Conservation (phyloP, 1,140 invertebrate genomes). For the Sycophila sp. region DNA sequence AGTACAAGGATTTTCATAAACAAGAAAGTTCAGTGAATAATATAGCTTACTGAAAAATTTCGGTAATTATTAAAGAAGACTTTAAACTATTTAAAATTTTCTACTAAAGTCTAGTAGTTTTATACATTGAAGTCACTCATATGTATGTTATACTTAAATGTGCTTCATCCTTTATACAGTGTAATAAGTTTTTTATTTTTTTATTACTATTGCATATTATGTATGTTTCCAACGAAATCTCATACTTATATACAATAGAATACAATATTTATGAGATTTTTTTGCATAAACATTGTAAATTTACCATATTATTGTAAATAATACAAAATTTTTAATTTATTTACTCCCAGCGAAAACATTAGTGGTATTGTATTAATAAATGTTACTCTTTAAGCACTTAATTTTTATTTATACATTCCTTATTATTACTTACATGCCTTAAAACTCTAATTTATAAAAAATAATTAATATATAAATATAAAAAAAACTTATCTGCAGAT, state of each 20-base stretch:
- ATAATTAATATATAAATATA: not conserved
- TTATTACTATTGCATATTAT: conserved; percentile 10
- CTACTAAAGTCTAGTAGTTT: conserved; percentile 15
- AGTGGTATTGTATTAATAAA: conserved; percentile 23
- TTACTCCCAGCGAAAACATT: conserved; percentile 5
- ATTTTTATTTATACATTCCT: conserved; percentile 3
- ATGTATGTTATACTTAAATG: not conserved
- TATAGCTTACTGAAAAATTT: too few relatives aligned
- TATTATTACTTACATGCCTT: not conserved
- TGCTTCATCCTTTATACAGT: conserved; percentile 3
- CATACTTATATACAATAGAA: too few relatives aligned
- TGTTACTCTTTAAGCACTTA: conserved; percentile 21
- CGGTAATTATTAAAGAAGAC: not conserved
- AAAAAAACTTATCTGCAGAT: not conserved
- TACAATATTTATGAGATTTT: too few relatives aligned
- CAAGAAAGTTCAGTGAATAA: not conserved
- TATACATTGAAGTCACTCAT: not conserved
- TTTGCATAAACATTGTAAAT: not conserved
- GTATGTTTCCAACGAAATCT: too few relatives aligned
- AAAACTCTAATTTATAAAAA: conserved; percentile 8
- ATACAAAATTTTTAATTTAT: conserved; percentile 22
- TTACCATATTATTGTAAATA: conserved; percentile 22
- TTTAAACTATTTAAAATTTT: conserved; percentile 12
- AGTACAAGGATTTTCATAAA: not conserved
- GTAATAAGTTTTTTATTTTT: conserved; percentile 30